These are phyloP conservation scores for Latrodectus hesperus DNA, from an alignment of 2,888 invertebrate genomes.

Conservation along the genomic window DNA sequence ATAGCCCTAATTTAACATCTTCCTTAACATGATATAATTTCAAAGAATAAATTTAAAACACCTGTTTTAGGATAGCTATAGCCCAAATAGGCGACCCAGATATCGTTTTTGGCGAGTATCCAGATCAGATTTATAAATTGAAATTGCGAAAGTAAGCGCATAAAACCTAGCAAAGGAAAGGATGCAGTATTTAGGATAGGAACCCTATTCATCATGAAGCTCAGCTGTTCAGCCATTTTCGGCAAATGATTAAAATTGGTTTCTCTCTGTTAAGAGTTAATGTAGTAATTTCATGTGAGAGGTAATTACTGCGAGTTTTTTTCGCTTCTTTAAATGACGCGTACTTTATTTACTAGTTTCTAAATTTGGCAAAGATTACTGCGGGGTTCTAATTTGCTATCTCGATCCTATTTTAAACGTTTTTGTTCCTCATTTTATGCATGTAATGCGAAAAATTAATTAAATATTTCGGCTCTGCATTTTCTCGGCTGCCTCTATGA, in stretches of 20 bases:
- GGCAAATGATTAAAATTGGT: conserved; percentile 41
- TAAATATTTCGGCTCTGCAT: conserved; percentile 32
- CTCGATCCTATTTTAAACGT: neutral
- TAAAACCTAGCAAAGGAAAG: neutral
- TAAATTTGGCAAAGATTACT: conserved; percentile 22
- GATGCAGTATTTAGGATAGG: conserved; percentile 1
- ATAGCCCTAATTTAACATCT: too few species aligned
- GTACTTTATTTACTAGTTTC: neutral
- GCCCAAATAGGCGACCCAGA: conserved; percentile 1
- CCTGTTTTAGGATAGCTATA: conserved; percentile 26
- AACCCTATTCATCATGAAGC: conserved; percentile 33
- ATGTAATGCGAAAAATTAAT: conserved; percentile 41
- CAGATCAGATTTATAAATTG: conserved; percentile 58
- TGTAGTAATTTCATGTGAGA: conserved; percentile 27
- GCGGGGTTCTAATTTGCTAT: conserved; percentile 24
- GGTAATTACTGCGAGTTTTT: conserved; percentile 45
- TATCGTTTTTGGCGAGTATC: conserved; percentile 32
- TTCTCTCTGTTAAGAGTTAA: conserved; percentile 20
- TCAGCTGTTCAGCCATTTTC: conserved; percentile 2
- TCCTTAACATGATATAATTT: too few species aligned
- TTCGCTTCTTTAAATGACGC: neutral
- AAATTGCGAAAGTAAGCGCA: conserved; percentile 12
- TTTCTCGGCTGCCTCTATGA: conserved; percentile 3
- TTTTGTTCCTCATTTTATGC: conserved; percentile 1
- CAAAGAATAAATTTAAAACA: neutral